Percentiles rank a stretch among this genome's conserved stretches.
Conservation (phyloP, 2,113 vertebrate species). For the Pollimyrus isidori region DNA sequence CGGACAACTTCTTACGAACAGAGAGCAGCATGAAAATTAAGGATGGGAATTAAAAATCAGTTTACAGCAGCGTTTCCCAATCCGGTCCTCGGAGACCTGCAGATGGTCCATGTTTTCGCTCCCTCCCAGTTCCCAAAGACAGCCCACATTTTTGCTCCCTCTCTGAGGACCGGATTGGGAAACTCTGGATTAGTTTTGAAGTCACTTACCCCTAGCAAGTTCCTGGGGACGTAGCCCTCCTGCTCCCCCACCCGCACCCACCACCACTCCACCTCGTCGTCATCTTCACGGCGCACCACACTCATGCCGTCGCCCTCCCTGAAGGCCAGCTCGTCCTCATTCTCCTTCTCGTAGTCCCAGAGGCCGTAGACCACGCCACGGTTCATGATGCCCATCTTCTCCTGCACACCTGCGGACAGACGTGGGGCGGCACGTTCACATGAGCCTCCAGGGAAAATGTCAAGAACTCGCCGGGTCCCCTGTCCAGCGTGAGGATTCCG, state of each 20-base stretch:
- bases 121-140: not conserved
- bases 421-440: not conserved
- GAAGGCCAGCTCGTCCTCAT: slow-evolving; percentile 75
- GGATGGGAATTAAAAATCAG: not conserved
- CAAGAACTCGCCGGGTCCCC: not conserved
- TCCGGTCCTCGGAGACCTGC: not conserved
- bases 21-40: not conserved
- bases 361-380: slow-evolving; percentile 86
- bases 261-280: slow-evolving; percentile 92
- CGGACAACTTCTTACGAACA: not conserved
- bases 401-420: slow-evolving; percentile 77
- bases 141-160: too few species aligned
- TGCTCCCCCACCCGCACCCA: slow-evolving; percentile 77
- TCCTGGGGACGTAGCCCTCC: slow-evolving; percentile 87
- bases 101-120: not conserved
- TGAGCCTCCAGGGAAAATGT: not conserved
- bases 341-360: slow-evolving; percentile 81
- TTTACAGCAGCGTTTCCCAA: not conserved
- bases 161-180: not conserved
- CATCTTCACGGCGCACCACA: slow-evolving; percentile 78
- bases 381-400: slow-evolving; percentile 99
- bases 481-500: not conserved
- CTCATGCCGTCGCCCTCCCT: slow-evolving; percentile 92
- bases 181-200: not conserved
- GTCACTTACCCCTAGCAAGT: slow-evolving; percentile 84